These are phyloP conservation scores for Stichopus horrens DNA, from an alignment of 53 echinoderm and acorn worm species.

Conservation along the genomic window DNA sequence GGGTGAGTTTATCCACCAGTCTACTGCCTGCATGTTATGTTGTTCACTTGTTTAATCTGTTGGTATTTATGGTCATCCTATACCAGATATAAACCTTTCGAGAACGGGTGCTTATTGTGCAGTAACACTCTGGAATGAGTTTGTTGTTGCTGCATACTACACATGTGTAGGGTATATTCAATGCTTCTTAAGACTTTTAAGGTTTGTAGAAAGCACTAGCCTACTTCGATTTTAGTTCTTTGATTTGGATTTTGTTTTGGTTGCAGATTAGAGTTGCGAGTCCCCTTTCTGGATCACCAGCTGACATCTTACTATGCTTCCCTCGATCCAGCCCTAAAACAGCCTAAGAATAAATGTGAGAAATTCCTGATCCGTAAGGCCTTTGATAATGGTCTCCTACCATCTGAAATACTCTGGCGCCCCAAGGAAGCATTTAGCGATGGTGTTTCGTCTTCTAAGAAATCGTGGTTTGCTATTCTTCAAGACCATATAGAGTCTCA, in stretches of 20 bases:
- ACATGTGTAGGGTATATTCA: too few relatives aligned
- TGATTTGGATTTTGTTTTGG: too few relatives aligned
- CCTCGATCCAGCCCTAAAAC: constrained; percentile 65
- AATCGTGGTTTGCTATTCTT: constrained; percentile 78
- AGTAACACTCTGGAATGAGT: too few relatives aligned
- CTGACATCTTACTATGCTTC: constrained; percentile 89
- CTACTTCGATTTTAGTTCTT: too few relatives aligned
- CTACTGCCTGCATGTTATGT: too few relatives aligned
- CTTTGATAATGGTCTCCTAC: constrained; percentile 79
- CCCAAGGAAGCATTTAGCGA: constrained; percentile 97
- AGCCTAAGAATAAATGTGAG: constrained; percentile 72
- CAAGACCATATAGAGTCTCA: constrained; percentile 76
- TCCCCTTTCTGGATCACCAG: constrained; percentile 88
- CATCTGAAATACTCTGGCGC: constrained; percentile 88
- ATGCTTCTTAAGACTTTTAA: too few relatives aligned
- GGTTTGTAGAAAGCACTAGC: too few relatives aligned
- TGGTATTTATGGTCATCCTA: too few relatives aligned
- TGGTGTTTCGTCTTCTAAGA: constrained; percentile 83
- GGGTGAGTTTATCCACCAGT: constrained; percentile 58
- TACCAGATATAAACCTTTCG: too few relatives aligned
- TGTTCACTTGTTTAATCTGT: too few relatives aligned
- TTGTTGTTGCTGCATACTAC: too few relatives aligned
- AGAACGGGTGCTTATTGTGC: too few relatives aligned
- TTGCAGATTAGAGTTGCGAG: constrained; percentile 77
- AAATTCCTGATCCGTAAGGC: constrained; percentile 88